Evolutionary conservation across 2,888 invertebrate species (phyloP), one percentile per base, ranked within the genome.

Genomic region (Agrenia bidenticulata): DNA sequence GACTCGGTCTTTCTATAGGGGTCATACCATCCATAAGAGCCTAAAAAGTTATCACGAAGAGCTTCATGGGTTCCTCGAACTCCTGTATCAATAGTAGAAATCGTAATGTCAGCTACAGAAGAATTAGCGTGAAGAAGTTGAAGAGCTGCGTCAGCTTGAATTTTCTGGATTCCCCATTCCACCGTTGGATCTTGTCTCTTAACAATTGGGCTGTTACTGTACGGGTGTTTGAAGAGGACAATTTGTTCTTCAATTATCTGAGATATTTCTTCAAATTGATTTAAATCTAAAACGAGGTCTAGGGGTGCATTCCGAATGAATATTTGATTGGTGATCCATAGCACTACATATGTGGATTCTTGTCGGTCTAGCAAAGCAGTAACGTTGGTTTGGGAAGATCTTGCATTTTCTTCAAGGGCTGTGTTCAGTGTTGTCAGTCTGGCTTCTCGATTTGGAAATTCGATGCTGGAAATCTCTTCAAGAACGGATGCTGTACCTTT

Each of bases 51-150:
- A 42, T 41, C 56, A 11, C 13, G 1, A 0, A 68, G 62, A 13
- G 57, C 63, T 55, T 65, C 59, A 39, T 68, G 68, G 17, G 65
- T 69, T 1, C 2, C 56, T 15, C 62, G 63, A 42, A 58, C 69
- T 19, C 69, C 69, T 0, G 69, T 66, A 58, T 66, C 69, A n/a
- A 69, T 58, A 19, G 23, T 61, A n/a, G 62, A 62, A 4, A 69
- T 39, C 13, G 63, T 57, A 21, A 63, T 42, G 26, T 63, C 56
- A n/a, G 45, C 23, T 2, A 58, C 61, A 13, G 19, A 13, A 17
- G 26, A 37, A 1, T 21, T 41, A 1, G 11, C 17, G 1, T 27
- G 11, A 56, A 51, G 39, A 24, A 45, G 54, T 45, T 55, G 55
- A 37, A 56, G 42, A 2, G 17, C 21, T 1, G 5, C 13, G 1